phyloP scores from a whole-genome alignment of 2,113 vertebrate genomes.

The Megaptera novaeangliae region DNA sequence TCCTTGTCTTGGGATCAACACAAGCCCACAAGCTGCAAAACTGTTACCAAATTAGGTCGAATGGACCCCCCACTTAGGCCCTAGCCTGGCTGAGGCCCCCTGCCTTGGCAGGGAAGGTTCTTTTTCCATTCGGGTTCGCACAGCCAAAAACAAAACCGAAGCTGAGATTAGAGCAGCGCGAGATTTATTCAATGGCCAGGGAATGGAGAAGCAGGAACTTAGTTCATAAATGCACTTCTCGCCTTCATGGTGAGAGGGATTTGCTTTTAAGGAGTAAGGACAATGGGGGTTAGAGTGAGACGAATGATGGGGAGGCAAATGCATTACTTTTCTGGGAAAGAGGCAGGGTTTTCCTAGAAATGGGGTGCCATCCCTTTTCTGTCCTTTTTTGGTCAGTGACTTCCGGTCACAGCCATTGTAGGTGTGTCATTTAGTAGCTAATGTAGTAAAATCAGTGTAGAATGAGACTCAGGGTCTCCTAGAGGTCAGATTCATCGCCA shows the following conservation, averaged over 20 bases:
- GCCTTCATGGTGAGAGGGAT: neutral
- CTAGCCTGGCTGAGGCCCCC: neutral
- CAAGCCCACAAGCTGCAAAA: neutral
- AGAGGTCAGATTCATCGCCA: neutral
- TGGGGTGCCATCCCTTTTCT: neutral
- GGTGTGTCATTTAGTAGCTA: neutral
- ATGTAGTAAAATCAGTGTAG: neutral
- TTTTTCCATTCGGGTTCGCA: neutral
- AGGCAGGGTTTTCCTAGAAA: neutral
- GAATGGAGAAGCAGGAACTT: neutral
- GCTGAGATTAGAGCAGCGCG: neutral
- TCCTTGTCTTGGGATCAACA: neutral
- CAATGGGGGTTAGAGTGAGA: no score
- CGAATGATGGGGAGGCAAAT: neutral
- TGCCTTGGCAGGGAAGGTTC: neutral
- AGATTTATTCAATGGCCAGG: neutral
- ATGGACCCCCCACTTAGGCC: neutral
- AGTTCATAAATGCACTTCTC: neutral
- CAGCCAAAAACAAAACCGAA: neutral
- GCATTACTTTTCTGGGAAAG: neutral
- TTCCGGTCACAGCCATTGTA: neutral
- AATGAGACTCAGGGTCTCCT: neutral
- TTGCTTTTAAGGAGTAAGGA: neutral
- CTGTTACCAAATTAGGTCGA: neutral
- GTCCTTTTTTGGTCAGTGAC: neutral